Evolutionary conservation across 2,113 vertebrate genomes (phyloP), one percentile per base, ranked within the genome.

Genomic region (Nothocercus julius): DNA sequence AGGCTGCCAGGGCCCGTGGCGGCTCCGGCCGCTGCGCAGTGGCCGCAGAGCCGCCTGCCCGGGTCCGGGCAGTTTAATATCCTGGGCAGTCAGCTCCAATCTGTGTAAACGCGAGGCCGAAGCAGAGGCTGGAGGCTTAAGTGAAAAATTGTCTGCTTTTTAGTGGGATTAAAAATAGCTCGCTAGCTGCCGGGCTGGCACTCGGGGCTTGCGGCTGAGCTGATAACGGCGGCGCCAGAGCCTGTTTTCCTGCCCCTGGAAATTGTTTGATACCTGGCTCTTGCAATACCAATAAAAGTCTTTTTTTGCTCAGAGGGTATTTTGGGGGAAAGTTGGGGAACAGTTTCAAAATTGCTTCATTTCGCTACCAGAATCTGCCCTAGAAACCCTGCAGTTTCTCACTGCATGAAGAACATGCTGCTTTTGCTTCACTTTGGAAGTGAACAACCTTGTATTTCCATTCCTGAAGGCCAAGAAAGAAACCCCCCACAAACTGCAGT

Each of bases 101-200:
- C 42, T 7, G 76, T 54, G 54, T 70, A 76, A 94, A 49, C 28
- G 63, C 62, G 58, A 82, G 40, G 18, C 81, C 6, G 9, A 77
- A 74, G 59, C 32, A 47, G 78, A 94, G 68, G 51, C 49, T 54
- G 24, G 11, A 36, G 69, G 49, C 81, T 72, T 42, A 19, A 80
- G 81, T 49, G 85, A 72, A 89, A 91, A 93, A 93, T 34, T 86
- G 81, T 64, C 68, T 83, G 82, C 77, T 86, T 89, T 96, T 89
- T 59, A 90, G 45, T 54, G 68, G 73, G 42, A 86, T 91, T 91
- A 86, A 89, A 93, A 91, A 91, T 72, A 93, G 90, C 34, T 24
- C 0, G 12, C 6, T 2, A 78, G 68, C 85, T 89, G 62, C 68
- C 47, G 53, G 77, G 73, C 63, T 53, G 77, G 77, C 0, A 15